phyloP scores from a whole-genome alignment of 2,797 vertebrate genomes.

The Pitangus sulphuratus region DNA sequence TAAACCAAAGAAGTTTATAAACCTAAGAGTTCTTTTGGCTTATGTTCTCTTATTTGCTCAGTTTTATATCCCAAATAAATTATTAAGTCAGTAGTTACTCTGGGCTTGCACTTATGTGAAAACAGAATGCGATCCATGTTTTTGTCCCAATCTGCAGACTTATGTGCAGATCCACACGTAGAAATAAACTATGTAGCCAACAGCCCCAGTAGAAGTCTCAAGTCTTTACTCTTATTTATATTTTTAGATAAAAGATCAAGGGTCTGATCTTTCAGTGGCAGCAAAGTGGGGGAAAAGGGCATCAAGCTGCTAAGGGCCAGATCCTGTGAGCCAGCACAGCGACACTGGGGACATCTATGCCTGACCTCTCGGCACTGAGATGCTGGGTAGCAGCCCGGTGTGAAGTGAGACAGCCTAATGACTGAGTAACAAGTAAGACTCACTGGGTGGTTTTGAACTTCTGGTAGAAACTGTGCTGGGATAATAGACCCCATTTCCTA shows the following conservation, averaged over 20 bases:
- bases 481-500: not conserved
- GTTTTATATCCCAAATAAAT: not conserved
- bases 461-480: not conserved
- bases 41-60: not conserved
- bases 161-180: not conserved
- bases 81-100: not conserved
- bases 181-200: not conserved
- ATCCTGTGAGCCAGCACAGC: not conserved
- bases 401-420: not conserved
- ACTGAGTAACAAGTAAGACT: not conserved
- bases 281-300: not conserved
- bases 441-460: not conserved
- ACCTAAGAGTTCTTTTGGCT: not conserved
- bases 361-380: rapidly evolving
- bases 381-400: not conserved
- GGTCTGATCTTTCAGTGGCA: not conserved
- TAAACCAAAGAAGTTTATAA: not conserved
- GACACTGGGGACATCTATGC: rapidly evolving
- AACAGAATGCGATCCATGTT: not conserved
- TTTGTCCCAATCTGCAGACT: not conserved
- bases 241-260: not conserved
- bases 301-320: rapidly evolving
- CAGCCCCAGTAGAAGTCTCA: not conserved
- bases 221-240: not conserved
- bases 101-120: not conserved